Percentiles rank a stretch among this genome's conserved stretches.
Conservation (phyloP, 2,113 vertebrate species). For the Lichenostomus cassidix region DNA sequence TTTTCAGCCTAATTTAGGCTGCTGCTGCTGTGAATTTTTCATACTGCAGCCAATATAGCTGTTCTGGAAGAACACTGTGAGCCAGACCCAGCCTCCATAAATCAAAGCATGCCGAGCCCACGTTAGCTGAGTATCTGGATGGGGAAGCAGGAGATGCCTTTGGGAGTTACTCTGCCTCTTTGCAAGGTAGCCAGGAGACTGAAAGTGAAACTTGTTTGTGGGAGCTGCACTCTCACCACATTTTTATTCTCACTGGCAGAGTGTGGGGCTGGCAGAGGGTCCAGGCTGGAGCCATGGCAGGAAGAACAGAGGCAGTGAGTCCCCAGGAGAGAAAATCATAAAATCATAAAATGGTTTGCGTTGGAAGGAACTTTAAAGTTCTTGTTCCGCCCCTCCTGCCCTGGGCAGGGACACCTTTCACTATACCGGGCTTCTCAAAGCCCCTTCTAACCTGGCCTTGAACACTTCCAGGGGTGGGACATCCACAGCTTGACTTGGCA, state of each 20-base stretch:
- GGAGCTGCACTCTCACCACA: neutral
- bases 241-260: neutral
- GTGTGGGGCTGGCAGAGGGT: neutral
- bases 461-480: neutral
- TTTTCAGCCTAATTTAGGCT: slow-evolving; percentile 36
- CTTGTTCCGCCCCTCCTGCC: neutral
- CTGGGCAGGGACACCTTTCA: neutral
- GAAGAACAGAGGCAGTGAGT: neutral
- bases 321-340: neutral
- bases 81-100: slow-evolving; percentile 5
- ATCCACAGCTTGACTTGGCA: neutral
- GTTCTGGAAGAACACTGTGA: slow-evolving; percentile 25
- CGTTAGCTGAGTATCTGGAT: slow-evolving; percentile 13
- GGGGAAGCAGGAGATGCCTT: slow-evolving; percentile 6
- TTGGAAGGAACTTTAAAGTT: neutral
- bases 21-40: slow-evolving; percentile 14
- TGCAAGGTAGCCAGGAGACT: slow-evolving; percentile 8
- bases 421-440: neutral
- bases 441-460: neutral
- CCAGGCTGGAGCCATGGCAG: neutral
- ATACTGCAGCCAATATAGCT: neutral
- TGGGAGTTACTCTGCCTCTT: slow-evolving; percentile 13
- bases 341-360: neutral
- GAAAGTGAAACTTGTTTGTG: neutral
- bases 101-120: neutral